Evolutionary conservation across 2,113 vertebrate genomes (phyloP).

Genomic region (Orthonyx spaldingii): DNA sequence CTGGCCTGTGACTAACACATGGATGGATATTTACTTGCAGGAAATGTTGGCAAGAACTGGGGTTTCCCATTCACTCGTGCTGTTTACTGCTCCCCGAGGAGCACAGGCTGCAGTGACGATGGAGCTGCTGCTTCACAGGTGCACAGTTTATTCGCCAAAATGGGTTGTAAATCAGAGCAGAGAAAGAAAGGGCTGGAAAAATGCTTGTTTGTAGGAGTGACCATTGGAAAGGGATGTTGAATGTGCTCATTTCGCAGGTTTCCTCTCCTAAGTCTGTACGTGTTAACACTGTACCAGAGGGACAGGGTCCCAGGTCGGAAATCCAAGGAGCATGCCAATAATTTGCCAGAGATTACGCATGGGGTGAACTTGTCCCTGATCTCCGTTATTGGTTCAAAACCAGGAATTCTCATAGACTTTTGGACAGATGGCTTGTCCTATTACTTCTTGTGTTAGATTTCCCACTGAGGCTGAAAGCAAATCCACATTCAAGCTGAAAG

Average conservation of each 20-base stretch:
- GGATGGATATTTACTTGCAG: not conserved
- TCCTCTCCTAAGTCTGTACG: not conserved
- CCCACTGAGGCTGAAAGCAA: conserved; percentile 41
- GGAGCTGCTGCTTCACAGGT: conserved; percentile 10
- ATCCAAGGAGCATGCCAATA: not conserved
- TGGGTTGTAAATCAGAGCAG: not conserved
- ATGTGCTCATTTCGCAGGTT: not conserved
- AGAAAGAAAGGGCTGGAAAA: not conserved
- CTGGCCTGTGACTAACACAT: not conserved
- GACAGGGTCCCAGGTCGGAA: not conserved
- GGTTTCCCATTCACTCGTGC: not conserved
- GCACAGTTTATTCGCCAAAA: not conserved
- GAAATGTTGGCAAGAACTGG: not conserved
- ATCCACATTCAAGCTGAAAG: conserved; percentile 43
- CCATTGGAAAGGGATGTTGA: not conserved
- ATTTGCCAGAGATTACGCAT: not conserved
- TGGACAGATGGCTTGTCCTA: conserved; percentile 38
- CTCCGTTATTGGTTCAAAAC: not conserved
- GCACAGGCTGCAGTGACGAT: not conserved
- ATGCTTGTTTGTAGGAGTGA: not conserved
- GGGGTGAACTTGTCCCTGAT: not conserved
- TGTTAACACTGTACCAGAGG: not conserved
- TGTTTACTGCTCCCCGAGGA: not conserved
- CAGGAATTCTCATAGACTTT: conserved; percentile 15
- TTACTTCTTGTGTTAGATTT: conserved; percentile 13